Conservation (phyloP, 1,140 invertebrate genomes). For the Drosophila sechellia region DNA sequence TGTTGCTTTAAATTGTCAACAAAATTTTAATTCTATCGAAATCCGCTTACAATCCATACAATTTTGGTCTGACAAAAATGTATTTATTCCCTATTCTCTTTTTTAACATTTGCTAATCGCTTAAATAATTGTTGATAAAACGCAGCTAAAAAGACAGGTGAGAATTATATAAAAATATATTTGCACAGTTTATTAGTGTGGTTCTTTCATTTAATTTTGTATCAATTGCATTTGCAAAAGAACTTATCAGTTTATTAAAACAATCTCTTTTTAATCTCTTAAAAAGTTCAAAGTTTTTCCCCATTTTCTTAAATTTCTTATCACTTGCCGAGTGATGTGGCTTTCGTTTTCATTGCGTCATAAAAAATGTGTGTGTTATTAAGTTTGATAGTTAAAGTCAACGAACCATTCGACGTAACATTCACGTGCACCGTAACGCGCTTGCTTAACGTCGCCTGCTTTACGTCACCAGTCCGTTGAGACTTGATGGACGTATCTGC, state of each 20-base stretch:
- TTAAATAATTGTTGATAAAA: background rate
- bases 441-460: conserved; percentile 70
- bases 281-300: background rate
- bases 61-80: background rate
- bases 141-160: conserved; percentile 3
- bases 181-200: background rate
- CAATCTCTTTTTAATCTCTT: background rate
- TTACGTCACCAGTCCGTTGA: conserved; percentile 40
- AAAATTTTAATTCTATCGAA: background rate
- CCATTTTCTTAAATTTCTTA: conserved; percentile 1
- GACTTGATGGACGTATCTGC: conserved; percentile 68
- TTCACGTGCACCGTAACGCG: conserved; percentile 67
- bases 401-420: conserved; percentile 74
- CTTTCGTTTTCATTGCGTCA: conserved; percentile 28
- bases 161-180: background rate
- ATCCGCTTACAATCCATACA: background rate
- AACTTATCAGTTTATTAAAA: background rate
- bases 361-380: conserved; percentile 45
- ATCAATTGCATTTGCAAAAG: background rate
- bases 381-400: conserved; percentile 70
- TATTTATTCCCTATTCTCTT: no score
- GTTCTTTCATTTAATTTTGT: background rate
- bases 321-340: background rate
- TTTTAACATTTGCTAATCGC: background rate
- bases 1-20: background rate